A percentile compares a stretch with the other conserved stretches of the same genome.
phyloP scores from a whole-genome alignment of 1,140 invertebrate species.

The Platyscapa corneri region DNA sequence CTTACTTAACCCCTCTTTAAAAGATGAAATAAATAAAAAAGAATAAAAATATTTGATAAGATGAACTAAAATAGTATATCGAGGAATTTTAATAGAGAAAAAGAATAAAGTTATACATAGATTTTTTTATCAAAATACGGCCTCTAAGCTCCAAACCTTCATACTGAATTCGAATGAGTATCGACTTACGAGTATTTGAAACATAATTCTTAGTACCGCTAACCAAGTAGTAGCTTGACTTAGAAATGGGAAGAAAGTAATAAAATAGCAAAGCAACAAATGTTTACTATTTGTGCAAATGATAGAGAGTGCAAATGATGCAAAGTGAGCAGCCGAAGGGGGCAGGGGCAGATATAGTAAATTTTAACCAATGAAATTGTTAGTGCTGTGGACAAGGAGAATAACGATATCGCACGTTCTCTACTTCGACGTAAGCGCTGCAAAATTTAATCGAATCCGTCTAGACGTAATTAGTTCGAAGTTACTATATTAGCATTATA shows the following conservation, averaged over 20 bases:
- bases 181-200: conserved; percentile 3
- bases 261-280: conserved; percentile 23
- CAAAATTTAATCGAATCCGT: conserved; percentile 28
- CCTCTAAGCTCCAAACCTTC: neutral
- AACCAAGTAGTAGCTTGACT: neutral
- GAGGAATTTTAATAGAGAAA: too few species aligned
- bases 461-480: neutral
- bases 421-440: neutral
- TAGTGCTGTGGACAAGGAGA: neutral
- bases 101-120: too few species aligned
- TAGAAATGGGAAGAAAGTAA: neutral
- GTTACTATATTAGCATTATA: neutral
- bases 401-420: conserved; percentile 1
- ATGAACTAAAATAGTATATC: neutral
- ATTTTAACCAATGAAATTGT: conserved; percentile 35
- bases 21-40: too few species aligned
- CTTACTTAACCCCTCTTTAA: too few species aligned
- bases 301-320: too few species aligned
- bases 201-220: neutral
- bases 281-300: neutral
- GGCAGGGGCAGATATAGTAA: conserved; percentile 24
- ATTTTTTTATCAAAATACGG: too few species aligned
- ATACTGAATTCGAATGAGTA: conserved; percentile 41
- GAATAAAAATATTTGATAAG: too few species aligned
- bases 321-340: too few species aligned